A percentile compares a stretch with the other conserved stretches of the same genome.
These are phyloP conservation scores for rat (Rattus norvegicus) DNA, from an alignment of 2,113 vertebrate genomes.

Conservation along the genomic window GRCr8 NC_086034.1:52336001-52336500, in stretches of 20 bases:
- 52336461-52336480: neutral
- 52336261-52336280: neutral
- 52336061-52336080: neutral
- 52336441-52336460: neutral
- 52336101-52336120: neutral
- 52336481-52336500: neutral
- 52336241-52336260: neutral
- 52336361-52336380: neutral
- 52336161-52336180: neutral
- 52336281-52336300: neutral
- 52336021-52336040: too few relatives aligned
- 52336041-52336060: too few relatives aligned
- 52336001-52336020: too few relatives aligned
- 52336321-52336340: neutral
- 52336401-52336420: neutral
- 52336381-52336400: too few relatives aligned
- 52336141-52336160: neutral
- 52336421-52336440: neutral
- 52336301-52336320: neutral
- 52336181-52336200: neutral
- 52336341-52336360: neutral
- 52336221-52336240: neutral
- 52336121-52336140: neutral
- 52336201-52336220: neutral
- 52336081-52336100: neutral